Evolutionary conservation across 2,888 invertebrate genomes (phyloP), one percentile per base, ranked within the genome.

Genomic region (Drosophila mettleri): DNA sequence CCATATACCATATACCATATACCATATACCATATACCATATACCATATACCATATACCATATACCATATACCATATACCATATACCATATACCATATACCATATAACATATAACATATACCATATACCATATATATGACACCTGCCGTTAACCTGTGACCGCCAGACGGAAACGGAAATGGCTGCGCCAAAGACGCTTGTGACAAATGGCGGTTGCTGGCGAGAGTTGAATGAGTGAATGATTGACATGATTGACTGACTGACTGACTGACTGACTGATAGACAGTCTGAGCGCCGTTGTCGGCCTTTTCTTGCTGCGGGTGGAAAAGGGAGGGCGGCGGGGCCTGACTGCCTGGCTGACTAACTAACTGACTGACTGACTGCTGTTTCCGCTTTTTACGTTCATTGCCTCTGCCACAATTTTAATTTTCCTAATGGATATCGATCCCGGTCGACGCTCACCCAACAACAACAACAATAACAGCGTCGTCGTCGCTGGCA

Each of bases 401-500:
- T 90, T 90, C 90, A 90, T 90, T 90, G 90, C 91, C 90, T 90
- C 91, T 90, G 91, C 91, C 91, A 89, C 91, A 91, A 90, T 91
- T 92, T 92, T 92, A 92, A 92, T 92, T 92, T 92, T 92, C 92
- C 91, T 92, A 92, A 92, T 92, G 92, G 92, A 92, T 92, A 92
- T 92, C 92, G 92, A 92, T 92, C 91, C 91, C 82, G 76, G 74
- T 71, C 73, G 80, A 63, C 69, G 81, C 60, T 69, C 63, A 68
- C 63, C 68, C 82, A 77, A 71, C 79, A 77, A 58, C 74, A 76
- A 64, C 68, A 76, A 48, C 59, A 68, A 38, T 66, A 67, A 48
- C 62, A 45, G 18, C 69, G 57, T 31, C 67, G 60, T 36, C 57
- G 77, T 62, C 67, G 85, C 85, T 81, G 82, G 81, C 82, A 75